Percentiles rank a stretch among this genome's conserved stretches.
phyloP scores from a whole-genome alignment of 2,113 vertebrate genomes.

The Apteryx owenii region DNA sequence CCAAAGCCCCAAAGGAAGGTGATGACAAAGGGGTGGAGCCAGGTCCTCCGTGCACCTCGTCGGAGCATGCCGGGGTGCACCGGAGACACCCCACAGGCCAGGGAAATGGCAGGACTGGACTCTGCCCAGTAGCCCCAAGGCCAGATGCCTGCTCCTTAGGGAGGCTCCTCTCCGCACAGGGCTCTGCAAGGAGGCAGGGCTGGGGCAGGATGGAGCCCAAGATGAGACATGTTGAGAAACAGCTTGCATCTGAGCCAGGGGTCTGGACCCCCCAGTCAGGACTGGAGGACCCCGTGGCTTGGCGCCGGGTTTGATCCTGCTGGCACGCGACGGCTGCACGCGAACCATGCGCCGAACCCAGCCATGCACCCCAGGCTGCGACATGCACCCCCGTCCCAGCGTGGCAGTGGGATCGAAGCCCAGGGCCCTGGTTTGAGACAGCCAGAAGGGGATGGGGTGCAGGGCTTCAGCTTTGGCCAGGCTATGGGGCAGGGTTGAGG shows the following conservation, averaged over 20 bases:
- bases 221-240: not conserved
- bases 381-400: constrained; percentile 19
- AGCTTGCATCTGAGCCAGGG: fast-evolving
- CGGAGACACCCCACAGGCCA: not conserved
- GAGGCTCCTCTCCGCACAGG: fast-evolving
- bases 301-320: constrained; percentile 4
- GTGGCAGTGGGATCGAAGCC: fast-evolving
- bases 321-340: not conserved
- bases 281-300: not conserved
- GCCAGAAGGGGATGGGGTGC: not conserved
- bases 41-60: not conserved
- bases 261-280: not conserved
- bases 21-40: not conserved
- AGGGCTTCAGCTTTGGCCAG: not conserved
- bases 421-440: not conserved
- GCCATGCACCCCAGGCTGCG: not conserved
- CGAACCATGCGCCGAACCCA: not conserved
- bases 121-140: not conserved
- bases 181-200: not conserved
- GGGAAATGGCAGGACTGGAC: not conserved
- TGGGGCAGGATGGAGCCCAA: not conserved
- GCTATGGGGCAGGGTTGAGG: not conserved
- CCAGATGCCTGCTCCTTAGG: not conserved
- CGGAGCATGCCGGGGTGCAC: fast-evolving
- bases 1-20: not conserved